Base-by-base conservation (phyloP, 2,888 invertebrate genomes). In the Acholoe squamosa region DNA sequence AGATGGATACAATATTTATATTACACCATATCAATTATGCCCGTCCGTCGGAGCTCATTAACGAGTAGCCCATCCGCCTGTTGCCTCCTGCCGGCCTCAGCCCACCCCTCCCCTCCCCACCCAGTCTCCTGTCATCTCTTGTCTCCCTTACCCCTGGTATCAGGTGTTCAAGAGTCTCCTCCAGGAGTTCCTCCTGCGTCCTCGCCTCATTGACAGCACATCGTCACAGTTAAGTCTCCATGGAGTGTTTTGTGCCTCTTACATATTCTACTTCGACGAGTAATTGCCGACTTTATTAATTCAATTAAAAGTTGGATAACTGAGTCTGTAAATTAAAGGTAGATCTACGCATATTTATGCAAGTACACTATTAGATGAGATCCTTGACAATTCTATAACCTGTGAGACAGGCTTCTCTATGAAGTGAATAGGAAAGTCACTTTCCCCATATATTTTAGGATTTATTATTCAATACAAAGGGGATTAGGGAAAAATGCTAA, bases 1-100 rank as follows among this genome's bases (percentile, higher is more conserved):
- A 56, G 33, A 19, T 28, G 54, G 54, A 86, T 86, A 31, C 54
- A 86, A 86, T 54, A 86, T 86, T 86, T 86, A 86, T 86, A 54
- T 86, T 52, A 52, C 86, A 86, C 80, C 16, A 54, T 86, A 86
- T 86, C 86, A 86, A 54, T 86, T 86, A 86, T 86, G 86, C 86
- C 43, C 54, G 28, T 16, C 52, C 56, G 86, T 86, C 86, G 22
- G 54, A 28, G 56, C 31, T 52, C 52, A 54, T 86, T 86, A 86
- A 54, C 14, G n/a, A 16, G n/a, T 25, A 5, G 3, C 54, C 14
- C 31, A 22, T 31, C 86, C 28, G 19, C 31, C 33, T 16, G 84
- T 52, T 86, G 51, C 52, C 22, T 54, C 54, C 22, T 28, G 54
- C 86, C 25, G 52, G 54, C 54, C 14, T 3, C 14, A 1, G 3